Evolutionary conservation across 2,888 invertebrate genomes (phyloP).

Genomic region (Griposia aprilina): DNA sequence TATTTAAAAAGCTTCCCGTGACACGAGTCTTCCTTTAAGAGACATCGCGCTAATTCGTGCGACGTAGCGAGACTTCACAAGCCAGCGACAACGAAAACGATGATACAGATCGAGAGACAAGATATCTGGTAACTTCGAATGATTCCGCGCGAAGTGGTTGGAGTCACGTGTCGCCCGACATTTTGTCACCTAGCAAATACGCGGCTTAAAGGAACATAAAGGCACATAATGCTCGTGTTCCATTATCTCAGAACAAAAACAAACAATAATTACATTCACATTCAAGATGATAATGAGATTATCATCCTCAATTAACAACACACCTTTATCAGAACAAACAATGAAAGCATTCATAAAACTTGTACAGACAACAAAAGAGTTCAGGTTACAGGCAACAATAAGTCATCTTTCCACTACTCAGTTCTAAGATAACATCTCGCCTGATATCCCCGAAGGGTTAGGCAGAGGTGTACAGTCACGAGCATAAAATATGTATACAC

Average conservation of each 20-base stretch:
- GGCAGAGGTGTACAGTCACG: not conserved
- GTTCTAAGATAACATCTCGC: not conserved
- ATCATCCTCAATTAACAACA: conserved; percentile 44
- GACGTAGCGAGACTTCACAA: not conserved
- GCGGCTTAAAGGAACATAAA: conserved; percentile 3
- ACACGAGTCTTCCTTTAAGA: not conserved
- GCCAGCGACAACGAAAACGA: not conserved
- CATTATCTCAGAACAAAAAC: conserved; percentile 31
- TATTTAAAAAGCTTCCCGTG: not conserved
- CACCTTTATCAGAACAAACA: conserved; percentile 59
- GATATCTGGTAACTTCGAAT: not conserved
- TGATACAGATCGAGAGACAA: not conserved
- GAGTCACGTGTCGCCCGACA: not conserved
- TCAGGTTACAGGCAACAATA: not conserved
- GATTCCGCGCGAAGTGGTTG: not conserved
- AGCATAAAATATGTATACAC: too few relatives aligned
- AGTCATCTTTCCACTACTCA: not conserved
- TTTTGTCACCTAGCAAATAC: not conserved
- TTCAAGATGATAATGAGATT: conserved; percentile 35
- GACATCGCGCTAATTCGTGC: not conserved
- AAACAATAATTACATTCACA: conserved; percentile 36
- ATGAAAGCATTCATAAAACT: conserved; percentile 37
- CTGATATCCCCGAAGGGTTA: not conserved
- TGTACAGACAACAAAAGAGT: conserved; percentile 32
- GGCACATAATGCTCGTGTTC: not conserved